Evolutionary conservation across 2,797 vertebrate species (phyloP), one percentile per base, ranked within the genome.

Genomic region (Tachyglossus aculeatus): DNA sequence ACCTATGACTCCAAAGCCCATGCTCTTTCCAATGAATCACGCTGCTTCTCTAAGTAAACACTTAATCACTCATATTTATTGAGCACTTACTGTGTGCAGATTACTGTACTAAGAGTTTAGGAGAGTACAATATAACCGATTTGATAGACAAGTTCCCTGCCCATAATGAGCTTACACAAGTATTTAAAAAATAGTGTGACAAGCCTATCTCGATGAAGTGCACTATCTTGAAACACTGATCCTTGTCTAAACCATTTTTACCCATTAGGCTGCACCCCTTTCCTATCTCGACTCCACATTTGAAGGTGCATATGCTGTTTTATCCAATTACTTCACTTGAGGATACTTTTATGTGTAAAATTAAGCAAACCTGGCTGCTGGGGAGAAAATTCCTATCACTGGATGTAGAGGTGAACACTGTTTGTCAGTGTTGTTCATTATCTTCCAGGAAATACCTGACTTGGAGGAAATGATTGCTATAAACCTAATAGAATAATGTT

Each of bases 241-340:
- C 47, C 59, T n/a, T 33, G 37, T 45, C 15, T 64, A 14, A 18
- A 48, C 5, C 33, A 40, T 51, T 78, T 71, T 47, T 68, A 25
- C 39, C 43, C 16, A 21, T 15, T 40, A 57, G 25, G n/a, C 24
- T 32, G 6, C 52, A 7, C 41, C 22, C 16, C 4, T 57, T 54
- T 67, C 60, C 71, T 39, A 51, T 38, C 14, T 55, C 27, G 4
- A 16, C 8, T 58, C 44, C 37, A 33, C 52, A 10, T 51, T 25
- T 67, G 33, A 52, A 31, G 33, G 27, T 3, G 1, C 47, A 29
- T 19, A n/a, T 39, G 36, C 14, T 74, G 33, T 70, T 53, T 71
- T 59, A 63, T 76, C 44, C 41, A 18, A 22, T 64, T 47, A 38
- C 37, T 69, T n/a, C n/a, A n/a, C 24, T 44, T 44, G 16, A 24